A percentile compares a stretch with the other conserved stretches of the same genome.
Evolutionary conservation across 2,888 invertebrate species (phyloP).

Genomic region (Gibbula magus): DNA sequence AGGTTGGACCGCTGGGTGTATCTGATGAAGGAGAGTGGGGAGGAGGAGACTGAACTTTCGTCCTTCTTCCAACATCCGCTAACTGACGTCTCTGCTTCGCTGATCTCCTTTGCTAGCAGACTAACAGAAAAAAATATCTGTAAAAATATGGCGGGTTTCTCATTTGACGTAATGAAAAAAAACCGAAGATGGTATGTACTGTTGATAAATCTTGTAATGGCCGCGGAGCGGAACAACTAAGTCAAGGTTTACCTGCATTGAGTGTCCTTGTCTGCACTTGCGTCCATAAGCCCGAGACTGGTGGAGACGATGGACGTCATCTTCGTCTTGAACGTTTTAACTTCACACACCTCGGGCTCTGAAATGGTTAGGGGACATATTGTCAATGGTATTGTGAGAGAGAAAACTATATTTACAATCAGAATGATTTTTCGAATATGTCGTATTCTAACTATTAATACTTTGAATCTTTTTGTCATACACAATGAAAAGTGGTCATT

Average conservation of each 20-base stretch:
- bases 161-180: too few species aligned
- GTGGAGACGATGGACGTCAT: background rate
- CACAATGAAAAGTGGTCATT: too few species aligned
- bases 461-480: too few species aligned
- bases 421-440: too few species aligned
- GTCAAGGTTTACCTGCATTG: background rate
- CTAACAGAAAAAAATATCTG: background rate
- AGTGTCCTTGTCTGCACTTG: background rate
- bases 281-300: background rate
- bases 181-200: background rate
- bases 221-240: background rate
- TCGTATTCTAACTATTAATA: too few species aligned
- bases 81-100: background rate
- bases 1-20: background rate
- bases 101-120: background rate
- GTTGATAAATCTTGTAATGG: background rate
- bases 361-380: background rate
- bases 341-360: background rate
- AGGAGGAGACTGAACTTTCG: background rate
- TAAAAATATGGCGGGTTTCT: too few species aligned
- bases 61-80: background rate
- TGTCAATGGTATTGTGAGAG: too few species aligned
- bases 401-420: too few species aligned
- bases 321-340: background rate
- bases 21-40: background rate